Percentiles rank a stretch among this genome's conserved stretches.
These are phyloP conservation scores for Nowickia ferox DNA, from an alignment of 2,888 invertebrate genomes.

Conservation along the genomic window DNA sequence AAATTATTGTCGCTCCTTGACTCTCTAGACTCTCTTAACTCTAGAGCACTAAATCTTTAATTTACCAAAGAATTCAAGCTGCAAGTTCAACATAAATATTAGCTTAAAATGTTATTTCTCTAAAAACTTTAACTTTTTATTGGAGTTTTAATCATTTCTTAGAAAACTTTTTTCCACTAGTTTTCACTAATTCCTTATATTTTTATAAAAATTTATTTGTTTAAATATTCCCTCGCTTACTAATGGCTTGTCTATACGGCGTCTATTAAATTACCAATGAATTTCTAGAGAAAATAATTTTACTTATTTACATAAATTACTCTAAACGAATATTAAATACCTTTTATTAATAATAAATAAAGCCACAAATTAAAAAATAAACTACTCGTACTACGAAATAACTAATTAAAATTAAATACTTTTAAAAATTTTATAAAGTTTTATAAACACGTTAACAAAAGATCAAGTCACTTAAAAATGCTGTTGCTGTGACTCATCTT, in stretches of 20 bases:
- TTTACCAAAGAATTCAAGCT: no score
- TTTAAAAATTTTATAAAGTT: not conserved
- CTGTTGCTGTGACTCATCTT: not conserved
- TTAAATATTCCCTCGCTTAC: no score
- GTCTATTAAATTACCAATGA: conserved; percentile 12
- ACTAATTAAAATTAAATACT: conserved; percentile 7
- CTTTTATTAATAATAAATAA: conserved; percentile 11
- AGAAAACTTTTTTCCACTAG: no score
- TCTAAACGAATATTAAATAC: conserved; percentile 30
- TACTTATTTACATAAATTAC: conserved; percentile 28
- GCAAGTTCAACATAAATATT: no score
- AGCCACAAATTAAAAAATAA: not conserved
- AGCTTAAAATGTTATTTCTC: no score
- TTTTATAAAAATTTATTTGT: no score
- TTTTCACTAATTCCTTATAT: no score
- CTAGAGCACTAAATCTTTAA: no score
- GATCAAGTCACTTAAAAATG: not conserved
- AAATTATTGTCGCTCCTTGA: no score
- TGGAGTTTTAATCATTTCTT: no score
- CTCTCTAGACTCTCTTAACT: no score
- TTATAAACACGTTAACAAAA: not conserved
- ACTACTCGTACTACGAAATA: not conserved
- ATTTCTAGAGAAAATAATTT: conserved; percentile 30
- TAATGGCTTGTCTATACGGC: not conserved
- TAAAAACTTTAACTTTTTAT: no score